A percentile compares a stretch with the other conserved stretches of the same genome.
phyloP scores from a whole-genome alignment of 2,888 invertebrate species.

The Strigamia crassipes region DNA sequence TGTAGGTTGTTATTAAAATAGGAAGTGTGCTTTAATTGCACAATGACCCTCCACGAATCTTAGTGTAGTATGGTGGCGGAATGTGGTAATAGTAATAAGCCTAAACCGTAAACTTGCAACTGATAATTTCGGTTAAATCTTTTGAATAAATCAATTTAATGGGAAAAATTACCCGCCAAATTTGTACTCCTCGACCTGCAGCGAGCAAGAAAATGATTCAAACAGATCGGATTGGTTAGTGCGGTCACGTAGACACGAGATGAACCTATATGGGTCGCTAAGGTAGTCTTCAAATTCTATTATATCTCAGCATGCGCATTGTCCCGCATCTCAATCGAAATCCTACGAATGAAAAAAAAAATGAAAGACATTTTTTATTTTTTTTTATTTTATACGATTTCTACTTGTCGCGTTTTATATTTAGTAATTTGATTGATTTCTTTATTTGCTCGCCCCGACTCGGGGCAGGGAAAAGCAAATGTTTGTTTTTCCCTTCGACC shows the following conservation, averaged over 20 bases:
- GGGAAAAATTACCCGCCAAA: background rate
- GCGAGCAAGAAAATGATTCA: background rate
- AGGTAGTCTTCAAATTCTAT: background rate
- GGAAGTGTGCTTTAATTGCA: background rate
- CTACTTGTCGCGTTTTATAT: background rate
- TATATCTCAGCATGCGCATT: background rate
- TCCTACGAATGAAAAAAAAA: too few species aligned
- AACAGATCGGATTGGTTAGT: background rate
- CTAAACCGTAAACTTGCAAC: background rate
- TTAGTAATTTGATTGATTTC: background rate
- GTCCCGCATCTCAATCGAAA: background rate
- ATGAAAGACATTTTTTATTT: too few species aligned
- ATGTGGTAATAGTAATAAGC: background rate
- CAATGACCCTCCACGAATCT: background rate
- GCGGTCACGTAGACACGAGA: background rate
- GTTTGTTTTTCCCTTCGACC: background rate
- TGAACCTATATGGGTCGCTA: background rate
- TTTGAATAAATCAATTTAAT: background rate
- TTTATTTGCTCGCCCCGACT: too few species aligned
- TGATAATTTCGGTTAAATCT: background rate
- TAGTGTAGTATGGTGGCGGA: background rate
- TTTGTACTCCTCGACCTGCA: background rate
- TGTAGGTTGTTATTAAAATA: background rate
- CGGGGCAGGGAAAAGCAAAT: too few species aligned
- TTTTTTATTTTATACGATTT: too few species aligned